Evolutionary conservation across 2,113 vertebrate genomes (phyloP).

Genomic region (Malurus elegans): DNA sequence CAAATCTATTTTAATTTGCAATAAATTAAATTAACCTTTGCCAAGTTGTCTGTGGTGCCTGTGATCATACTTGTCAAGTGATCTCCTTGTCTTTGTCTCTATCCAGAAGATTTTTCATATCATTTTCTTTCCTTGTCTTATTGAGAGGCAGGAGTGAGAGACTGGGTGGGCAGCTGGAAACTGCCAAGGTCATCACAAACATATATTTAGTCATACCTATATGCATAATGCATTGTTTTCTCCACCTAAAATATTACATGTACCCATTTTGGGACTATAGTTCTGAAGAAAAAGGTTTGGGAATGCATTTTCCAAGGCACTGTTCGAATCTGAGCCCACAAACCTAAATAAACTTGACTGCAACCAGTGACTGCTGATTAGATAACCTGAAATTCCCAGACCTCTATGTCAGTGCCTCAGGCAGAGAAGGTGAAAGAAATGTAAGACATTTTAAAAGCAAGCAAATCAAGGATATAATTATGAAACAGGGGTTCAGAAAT

Average conservation of each 20-base stretch:
- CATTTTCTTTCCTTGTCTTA: background rate
- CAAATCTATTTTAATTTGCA: background rate
- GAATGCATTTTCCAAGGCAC: background rate
- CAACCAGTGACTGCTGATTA: background rate
- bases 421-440: background rate
- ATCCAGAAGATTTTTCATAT: background rate
- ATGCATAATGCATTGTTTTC: background rate
- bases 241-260: background rate
- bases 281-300: background rate
- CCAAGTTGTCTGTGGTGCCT: background rate
- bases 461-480: background rate
- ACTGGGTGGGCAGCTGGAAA: background rate
- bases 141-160: background rate
- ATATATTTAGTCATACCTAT: background rate
- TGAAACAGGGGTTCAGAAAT: background rate
- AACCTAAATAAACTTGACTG: background rate
- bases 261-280: background rate
- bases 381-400: background rate
- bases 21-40: background rate
- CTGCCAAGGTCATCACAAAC: background rate
- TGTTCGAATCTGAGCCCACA: background rate
- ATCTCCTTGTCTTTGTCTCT: background rate
- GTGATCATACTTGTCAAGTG: background rate
- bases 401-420: background rate
- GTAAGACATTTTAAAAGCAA: background rate